Base-by-base conservation (phyloP, 2,113 vertebrate genomes). In the Dunckerocampus dactyliophorus region DNA sequence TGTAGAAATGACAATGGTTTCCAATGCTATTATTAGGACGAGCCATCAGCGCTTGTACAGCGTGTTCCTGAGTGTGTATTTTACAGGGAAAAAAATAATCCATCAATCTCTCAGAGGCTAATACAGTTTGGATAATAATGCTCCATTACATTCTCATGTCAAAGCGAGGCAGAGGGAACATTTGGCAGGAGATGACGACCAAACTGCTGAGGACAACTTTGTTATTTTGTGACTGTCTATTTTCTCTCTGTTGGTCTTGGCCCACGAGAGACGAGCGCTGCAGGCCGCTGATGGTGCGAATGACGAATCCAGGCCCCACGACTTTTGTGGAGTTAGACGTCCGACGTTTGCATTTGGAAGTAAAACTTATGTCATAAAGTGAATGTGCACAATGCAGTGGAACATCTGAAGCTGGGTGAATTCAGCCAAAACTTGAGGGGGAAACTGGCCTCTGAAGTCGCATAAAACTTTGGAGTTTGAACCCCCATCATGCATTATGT, bases 171-270 rank as follows among this genome's bases (percentile, higher is more conserved):
- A 47, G 82, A 74, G 59, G 65, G 49, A 82, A 72, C 76, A 67
- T 54, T 50, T 77, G 78, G 76, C 76, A 48, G 59, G 65, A 65
- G 52, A 48, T 48, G 58, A 63, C 76, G 70, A 52, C 62, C 66
- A 71, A 63, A 66, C 76, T 74, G 70, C 43, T 42, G 68, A 78
- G 72, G 81, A 81, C 71, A 74, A 71, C 76, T 69, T 5, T 8
- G 72, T 82, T 83, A 74, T 87, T 85, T 77, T 78, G 72, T 28
- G 66, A 77, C 73, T 21, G 69, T 85, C 75, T 87, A 82, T 86
- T 81, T 83, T 82, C 58, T 72, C 75, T 78, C 69, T 85, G 81
- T 86, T 88, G 71, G 66, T 86, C 72, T 88, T 87, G 82, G 87
- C 79, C 62, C 54, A 52, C 14, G 54, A 70, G 66, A 43, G 46